phyloP scores from a whole-genome alignment of 2,113 vertebrate species.

The Baryphthengus martii region DNA sequence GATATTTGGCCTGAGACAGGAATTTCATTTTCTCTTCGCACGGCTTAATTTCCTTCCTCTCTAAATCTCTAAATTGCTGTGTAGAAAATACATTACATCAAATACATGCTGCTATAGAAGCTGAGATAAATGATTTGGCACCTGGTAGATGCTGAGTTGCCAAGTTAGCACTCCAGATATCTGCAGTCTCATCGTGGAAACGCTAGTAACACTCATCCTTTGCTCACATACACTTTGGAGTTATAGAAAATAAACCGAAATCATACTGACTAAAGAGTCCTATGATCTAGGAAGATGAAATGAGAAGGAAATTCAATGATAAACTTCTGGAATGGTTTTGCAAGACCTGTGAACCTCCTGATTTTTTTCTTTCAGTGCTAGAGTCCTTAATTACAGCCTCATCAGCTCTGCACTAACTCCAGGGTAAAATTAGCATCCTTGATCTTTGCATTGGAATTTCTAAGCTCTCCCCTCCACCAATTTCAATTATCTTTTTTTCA shows the following conservation, averaged over 20 bases:
- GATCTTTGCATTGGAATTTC: neutral
- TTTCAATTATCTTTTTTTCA: neutral
- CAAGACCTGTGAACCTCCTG: neutral
- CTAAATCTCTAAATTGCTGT: constrained; percentile 11
- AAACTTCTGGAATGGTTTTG: neutral
- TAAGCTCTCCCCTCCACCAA: neutral
- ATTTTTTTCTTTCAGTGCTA: neutral
- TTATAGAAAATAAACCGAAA: constrained; percentile 29
- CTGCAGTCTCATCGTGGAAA: constrained; percentile 5
- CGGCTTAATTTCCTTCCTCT: constrained; percentile 18
- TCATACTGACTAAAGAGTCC: neutral
- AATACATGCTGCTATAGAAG: neutral
- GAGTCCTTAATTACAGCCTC: neutral
- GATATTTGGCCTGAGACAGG: neutral
- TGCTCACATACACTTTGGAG: neutral
- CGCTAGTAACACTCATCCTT: neutral
- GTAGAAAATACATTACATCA: neutral
- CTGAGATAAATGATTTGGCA: neutral
- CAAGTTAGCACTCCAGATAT: constrained; percentile 3
- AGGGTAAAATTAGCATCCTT: neutral
- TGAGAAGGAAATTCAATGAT: neutral
- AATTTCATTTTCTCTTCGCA: neutral
- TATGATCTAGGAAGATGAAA: neutral
- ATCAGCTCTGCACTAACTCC: neutral
- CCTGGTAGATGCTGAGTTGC: neutral